phyloP scores from a whole-genome alignment of 2,888 invertebrate species.

The Nematopogon swammerdamellus region DNA sequence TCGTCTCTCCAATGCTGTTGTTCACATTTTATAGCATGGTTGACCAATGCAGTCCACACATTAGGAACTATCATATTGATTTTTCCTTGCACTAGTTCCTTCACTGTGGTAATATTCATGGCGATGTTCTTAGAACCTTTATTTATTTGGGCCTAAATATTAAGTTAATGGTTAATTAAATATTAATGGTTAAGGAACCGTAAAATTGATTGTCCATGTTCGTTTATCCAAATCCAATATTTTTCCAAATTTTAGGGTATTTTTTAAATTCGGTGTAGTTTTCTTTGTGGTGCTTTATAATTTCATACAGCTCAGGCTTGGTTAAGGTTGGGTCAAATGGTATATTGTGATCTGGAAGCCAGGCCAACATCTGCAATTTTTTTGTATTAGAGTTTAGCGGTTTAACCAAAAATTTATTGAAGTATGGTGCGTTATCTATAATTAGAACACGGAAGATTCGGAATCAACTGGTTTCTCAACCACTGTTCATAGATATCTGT shows the following conservation, averaged over 20 bases:
- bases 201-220: conserved; percentile 2
- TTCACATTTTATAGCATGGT: conserved; percentile 1
- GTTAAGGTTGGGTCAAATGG: not conserved
- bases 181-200: conserved; percentile 1
- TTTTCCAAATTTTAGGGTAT: not conserved
- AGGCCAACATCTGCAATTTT: conserved; percentile 4
- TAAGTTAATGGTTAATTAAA: conserved; percentile 2
- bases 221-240: too few relatives aligned
- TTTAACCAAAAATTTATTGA: conserved; percentile 6
- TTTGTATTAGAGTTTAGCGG: conserved; percentile 5
- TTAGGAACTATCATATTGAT: not conserved
- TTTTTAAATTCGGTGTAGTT: conserved; percentile 2
- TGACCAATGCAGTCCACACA: conserved; percentile 1
- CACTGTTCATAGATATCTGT: not conserved
- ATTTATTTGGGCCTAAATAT: conserved; percentile 3
- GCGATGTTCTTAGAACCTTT: conserved; percentile 1
- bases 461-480: conserved; percentile 1
- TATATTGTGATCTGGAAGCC: conserved; percentile 4
- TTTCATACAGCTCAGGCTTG: conserved; percentile 4
- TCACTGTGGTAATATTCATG: not conserved
- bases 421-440: conserved; percentile 1
- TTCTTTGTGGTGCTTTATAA: conserved; percentile 6
- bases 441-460: conserved; percentile 1
- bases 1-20: too few relatives aligned
- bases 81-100: not conserved